These are phyloP conservation scores for Amphibalanus amphitrite DNA, from an alignment of 1,140 invertebrate genomes.

Conservation along the genomic window DNA sequence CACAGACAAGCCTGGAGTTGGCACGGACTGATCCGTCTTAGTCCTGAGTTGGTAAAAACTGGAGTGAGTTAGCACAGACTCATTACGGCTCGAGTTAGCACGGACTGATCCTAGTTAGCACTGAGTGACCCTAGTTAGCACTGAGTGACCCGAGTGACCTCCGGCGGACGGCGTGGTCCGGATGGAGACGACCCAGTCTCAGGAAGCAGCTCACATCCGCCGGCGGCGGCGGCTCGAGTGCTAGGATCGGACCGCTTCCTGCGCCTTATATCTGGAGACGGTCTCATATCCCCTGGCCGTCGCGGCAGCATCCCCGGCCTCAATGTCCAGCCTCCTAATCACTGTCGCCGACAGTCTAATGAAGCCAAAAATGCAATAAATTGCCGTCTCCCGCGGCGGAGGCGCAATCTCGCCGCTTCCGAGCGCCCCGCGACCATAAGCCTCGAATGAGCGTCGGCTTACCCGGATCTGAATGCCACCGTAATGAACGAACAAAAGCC, in stretches of 20 bases:
- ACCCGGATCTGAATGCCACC: background rate
- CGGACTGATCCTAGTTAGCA: too few relatives aligned
- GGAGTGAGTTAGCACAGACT: too few relatives aligned
- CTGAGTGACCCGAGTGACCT: too few relatives aligned
- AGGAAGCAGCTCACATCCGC: background rate
- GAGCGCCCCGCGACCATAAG: background rate
- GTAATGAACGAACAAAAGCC: background rate
- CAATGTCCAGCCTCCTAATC: background rate
- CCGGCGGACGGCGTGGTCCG: too few relatives aligned
- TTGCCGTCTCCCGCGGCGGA: background rate
- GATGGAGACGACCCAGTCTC: background rate
- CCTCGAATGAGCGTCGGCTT: background rate
- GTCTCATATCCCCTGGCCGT: background rate
- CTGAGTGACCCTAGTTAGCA: too few relatives aligned
- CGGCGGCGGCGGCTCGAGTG: background rate
- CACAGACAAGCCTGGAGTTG: too few relatives aligned
- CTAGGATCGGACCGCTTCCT: background rate
- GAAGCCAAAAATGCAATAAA: slow-evolving; percentile 2
- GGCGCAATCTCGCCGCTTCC: background rate
- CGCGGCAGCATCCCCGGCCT: background rate
- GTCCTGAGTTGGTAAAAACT: too few relatives aligned
- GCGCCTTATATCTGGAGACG: background rate
- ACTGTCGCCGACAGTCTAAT: background rate
- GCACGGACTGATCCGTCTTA: too few relatives aligned
- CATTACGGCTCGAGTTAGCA: too few relatives aligned